Evolutionary conservation across 2,113 vertebrate genomes (phyloP), one percentile per base, ranked within the genome.

Genomic region (Sceloporus tristichus): DNA sequence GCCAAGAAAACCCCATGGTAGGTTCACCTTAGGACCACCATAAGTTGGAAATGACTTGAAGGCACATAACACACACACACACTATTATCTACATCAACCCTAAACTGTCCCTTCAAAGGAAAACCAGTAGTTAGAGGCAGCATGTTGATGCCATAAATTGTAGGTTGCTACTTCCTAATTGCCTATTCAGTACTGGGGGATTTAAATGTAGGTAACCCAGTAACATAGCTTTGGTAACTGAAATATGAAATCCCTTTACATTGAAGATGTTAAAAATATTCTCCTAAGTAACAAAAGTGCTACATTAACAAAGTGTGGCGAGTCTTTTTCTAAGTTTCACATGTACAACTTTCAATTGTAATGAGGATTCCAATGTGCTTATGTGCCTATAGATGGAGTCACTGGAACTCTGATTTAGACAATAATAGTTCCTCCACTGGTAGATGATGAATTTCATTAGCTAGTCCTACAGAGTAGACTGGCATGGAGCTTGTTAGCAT

Each of bases 401-500:
- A 53, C 25, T 54, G 27, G 77, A 79, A 59, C 27, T 4, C 53
- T 62, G n/a, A 16, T 66, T 81, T 81, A 4, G 29, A 65, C 3
- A 25, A 25, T 38, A 25, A 25, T 38, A 81, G 40, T 10, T 42
- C 34, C 34, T 34, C 9, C 62, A 40, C 76, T 42, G 85, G 14
- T 16, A 82, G 11, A 27, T 53, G 71, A 70, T 38, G 23, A 4
- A 74, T 70, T 5, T 88, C 23, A 76, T 8, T 90, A 92, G n/a
- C 9, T 65, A 65, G 59, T 6, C 18, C 23, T 91, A 86, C 89
- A 59, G 9, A 34, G 21, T 3, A 70, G 54, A 34, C 34, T 87
- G 89, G 82, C 1, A 48, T n/a, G 23, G 76, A 91, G 59, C 73
- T 89, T 77, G 85, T 87, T 78, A 78, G 59, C 48, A 19, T 76